A percentile compares a stretch with the other conserved stretches of the same genome.
phyloP scores from a whole-genome alignment of 30 jellyfish, hydroid and myxozoan species.

The Turritopsis rubra region DNA sequence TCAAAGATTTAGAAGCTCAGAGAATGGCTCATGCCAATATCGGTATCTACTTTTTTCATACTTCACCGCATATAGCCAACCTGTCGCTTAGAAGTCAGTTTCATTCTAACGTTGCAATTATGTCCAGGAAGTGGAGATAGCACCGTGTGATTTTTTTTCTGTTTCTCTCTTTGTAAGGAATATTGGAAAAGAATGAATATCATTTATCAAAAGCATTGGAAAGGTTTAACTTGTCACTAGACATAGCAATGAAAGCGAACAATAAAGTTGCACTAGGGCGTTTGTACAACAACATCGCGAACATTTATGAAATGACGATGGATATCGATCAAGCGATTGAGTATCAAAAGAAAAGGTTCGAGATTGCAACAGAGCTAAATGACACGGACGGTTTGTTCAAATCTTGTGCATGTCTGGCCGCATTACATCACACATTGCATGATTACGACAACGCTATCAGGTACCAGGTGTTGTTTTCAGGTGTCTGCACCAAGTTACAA shows the following conservation, averaged over 20 bases:
- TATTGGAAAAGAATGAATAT: conserved; percentile 42
- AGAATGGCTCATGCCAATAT: conserved; percentile 76
- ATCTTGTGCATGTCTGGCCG: conserved; percentile 63
- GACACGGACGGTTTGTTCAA: conserved; percentile 60
- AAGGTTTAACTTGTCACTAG: conserved; percentile 51
- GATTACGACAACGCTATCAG: conserved; percentile 27
- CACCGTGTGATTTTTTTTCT: no score
- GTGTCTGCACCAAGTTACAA: no score
- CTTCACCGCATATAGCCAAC: no score
- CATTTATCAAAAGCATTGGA: conserved; percentile 40
- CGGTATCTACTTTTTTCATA: conserved; percentile 55
- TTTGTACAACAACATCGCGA: conserved; percentile 67
- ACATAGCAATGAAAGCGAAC: conserved; percentile 48
- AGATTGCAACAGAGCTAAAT: conserved; percentile 49
- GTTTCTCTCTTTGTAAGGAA: neutral
- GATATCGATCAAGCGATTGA: conserved; percentile 64
- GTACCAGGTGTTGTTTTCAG: no score
- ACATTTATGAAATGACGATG: conserved; percentile 66
- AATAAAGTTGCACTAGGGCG: conserved; percentile 52
- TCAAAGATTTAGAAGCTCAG: conserved; percentile 45
- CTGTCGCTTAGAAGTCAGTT: no score
- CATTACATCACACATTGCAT: conserved; percentile 49
- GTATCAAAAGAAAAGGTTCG: conserved; percentile 50
- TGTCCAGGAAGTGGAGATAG: no score
- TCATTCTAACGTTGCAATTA: no score